Evolutionary conservation across 2,113 vertebrate genomes (phyloP).

Genomic region (Ictidomys tridecemlineatus): DNA sequence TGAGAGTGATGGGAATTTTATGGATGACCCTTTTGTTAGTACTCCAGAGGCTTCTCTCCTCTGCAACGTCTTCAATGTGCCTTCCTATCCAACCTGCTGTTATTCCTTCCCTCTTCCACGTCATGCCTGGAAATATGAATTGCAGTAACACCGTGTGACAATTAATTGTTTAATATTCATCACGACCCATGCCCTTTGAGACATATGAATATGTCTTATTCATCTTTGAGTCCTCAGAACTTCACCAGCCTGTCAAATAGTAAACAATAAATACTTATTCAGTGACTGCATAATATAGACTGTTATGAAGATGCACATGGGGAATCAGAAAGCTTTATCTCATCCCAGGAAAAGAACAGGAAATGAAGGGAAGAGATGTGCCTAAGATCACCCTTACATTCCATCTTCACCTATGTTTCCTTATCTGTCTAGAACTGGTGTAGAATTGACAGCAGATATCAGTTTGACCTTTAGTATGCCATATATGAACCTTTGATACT

Average conservation of each 20-base stretch:
- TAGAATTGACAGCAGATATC: not conserved
- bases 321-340: not conserved
- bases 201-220: not conserved
- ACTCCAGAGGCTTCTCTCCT: not conserved
- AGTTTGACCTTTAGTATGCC: not conserved
- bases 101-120: not conserved
- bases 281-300: not conserved
- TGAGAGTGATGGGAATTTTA: not conserved
- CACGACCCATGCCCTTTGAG: not conserved
- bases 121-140: not conserved
- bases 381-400: not conserved
- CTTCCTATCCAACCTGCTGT: not conserved
- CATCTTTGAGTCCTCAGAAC: not conserved
- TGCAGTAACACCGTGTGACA: not conserved
- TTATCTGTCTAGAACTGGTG: not conserved
- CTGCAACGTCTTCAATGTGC: not conserved
- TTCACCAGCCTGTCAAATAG: not conserved
- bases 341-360: not conserved
- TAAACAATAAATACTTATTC: not conserved
- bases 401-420: not conserved
- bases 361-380: not conserved
- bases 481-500: not conserved
- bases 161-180: not conserved
- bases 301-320: not conserved
- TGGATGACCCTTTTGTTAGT: not conserved